Conservation (phyloP, 2,888 invertebrate species). For the Aproaerema taeniolella region DNA sequence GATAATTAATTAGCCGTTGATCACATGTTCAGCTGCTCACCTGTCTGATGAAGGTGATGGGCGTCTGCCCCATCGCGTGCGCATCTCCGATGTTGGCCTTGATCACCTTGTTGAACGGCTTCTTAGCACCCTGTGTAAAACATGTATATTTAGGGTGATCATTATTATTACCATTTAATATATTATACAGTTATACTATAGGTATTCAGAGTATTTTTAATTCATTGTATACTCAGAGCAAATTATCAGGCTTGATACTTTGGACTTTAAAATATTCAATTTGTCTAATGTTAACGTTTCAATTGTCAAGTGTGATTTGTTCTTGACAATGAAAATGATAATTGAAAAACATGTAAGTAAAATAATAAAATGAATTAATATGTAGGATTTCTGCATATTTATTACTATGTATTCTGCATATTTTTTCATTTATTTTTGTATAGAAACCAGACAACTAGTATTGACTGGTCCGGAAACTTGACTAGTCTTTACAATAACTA, state of each 20-base stretch:
- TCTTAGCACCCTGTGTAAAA: slow-evolving; percentile 82
- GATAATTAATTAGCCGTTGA: not conserved
- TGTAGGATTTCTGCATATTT: too few relatives aligned
- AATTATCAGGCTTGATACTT: not conserved
- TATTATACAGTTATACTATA: not conserved
- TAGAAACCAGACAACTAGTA: too few relatives aligned
- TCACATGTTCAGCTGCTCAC: slow-evolving; percentile 57
- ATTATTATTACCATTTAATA: not conserved
- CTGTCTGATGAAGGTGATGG: slow-evolving; percentile 96
- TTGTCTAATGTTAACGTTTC: too few relatives aligned
- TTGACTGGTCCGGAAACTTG: too few relatives aligned
- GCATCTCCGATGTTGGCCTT: slow-evolving; percentile 98
- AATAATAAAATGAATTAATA: too few relatives aligned
- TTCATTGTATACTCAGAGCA: not conserved
- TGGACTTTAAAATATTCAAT: not conserved
- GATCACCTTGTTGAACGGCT: slow-evolving; percentile 94
- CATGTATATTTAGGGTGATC: too few relatives aligned
- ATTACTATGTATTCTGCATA: too few relatives aligned
- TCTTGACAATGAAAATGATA: too few relatives aligned
- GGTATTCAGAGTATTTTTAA: not conserved
- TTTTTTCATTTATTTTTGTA: too few relatives aligned
- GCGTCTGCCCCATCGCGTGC: slow-evolving; percentile 96
- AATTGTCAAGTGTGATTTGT: too few relatives aligned
- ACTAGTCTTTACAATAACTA: too few relatives aligned
- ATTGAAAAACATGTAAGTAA: too few relatives aligned